Evolutionary conservation across 1,140 invertebrate species (phyloP), one percentile per base, ranked within the genome.

Genomic region (Drosophila takahashii): DNA sequence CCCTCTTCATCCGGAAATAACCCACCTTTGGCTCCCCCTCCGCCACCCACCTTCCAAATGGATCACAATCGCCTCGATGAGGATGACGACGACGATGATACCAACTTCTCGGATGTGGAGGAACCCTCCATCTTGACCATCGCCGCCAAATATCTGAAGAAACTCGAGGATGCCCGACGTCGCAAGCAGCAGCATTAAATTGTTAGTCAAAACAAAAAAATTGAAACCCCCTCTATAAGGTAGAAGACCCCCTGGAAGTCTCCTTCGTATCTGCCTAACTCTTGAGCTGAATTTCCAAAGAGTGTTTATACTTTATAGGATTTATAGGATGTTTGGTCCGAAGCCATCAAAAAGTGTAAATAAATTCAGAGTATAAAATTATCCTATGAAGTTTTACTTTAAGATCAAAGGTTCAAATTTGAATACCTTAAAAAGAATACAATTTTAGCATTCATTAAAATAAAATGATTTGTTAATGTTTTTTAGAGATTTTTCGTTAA

Each of bases 111-210:
- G 9, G 37, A 69, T 13, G 10, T 44, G 13, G 51, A 56, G 36
- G 51, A 56, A 7, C 58, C 66, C 16, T 71, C 58, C 22, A 48
- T 71, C 2, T 42, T 58, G 1, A 37, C 34, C 2, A 41, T 75
- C 4, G 41, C 59, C 15, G 53, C 53, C 13, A 52, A 39, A 2
- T 71, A 75, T 57, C 47, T 75, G 6, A 62, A 71, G 29, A 45
- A 75, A 1, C 32, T 75, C 29, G 48, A 64, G 51, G 58, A 75
- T 2, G 16, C 58, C 1, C 58, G 58, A 4, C 50, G 58, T 18
- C 58, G 51, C 18, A 51, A 29, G 9, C 50, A 52, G 2, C 11
- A 26, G 29, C 27, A 34, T 9, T 34, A 11, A 9, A 15, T 0
- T 4, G n/a, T n/a, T n/a, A n/a, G n/a, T n/a, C n/a, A n/a, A n/a